A percentile compares a stretch with the other conserved stretches of the same genome.
Conservation (phyloP, 2,113 vertebrate species). For the Proteles cristata region DNA sequence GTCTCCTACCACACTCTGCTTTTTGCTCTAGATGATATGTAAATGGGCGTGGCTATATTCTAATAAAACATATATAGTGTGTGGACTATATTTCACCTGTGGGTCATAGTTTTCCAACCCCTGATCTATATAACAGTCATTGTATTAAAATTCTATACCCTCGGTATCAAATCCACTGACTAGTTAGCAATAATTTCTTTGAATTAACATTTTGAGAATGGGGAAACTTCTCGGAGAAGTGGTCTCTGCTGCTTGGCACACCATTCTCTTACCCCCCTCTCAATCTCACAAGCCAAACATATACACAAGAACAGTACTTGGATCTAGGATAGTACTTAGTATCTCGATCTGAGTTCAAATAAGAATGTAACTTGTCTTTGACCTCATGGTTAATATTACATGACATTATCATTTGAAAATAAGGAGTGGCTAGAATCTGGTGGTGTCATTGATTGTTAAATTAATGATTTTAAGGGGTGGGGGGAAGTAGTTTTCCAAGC, state of each 20-base stretch:
- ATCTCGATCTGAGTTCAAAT: not conserved
- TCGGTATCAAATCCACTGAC: not conserved
- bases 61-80: not conserved
- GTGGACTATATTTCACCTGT: not conserved
- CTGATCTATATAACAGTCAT: not conserved
- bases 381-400: not conserved
- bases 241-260: not conserved
- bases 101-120: not conserved
- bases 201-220: conserved; percentile 27
- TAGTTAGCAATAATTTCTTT: not conserved
- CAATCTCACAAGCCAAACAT: not conserved
- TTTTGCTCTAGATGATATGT: not conserved
- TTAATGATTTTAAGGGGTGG: not conserved
- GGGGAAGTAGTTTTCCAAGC: not conserved
- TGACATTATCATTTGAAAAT: conserved; percentile 14
- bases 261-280: not conserved
- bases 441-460: not conserved
- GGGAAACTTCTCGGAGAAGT: not conserved
- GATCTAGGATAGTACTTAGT: not conserved
- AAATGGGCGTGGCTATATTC: not conserved
- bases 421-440: not conserved
- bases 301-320: not conserved
- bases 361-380: not conserved
- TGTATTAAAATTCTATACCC: not conserved
- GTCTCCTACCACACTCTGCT: not conserved